phyloP scores from a whole-genome alignment of 2,113 vertebrate species.

The Ictalurus furcatus region DNA sequence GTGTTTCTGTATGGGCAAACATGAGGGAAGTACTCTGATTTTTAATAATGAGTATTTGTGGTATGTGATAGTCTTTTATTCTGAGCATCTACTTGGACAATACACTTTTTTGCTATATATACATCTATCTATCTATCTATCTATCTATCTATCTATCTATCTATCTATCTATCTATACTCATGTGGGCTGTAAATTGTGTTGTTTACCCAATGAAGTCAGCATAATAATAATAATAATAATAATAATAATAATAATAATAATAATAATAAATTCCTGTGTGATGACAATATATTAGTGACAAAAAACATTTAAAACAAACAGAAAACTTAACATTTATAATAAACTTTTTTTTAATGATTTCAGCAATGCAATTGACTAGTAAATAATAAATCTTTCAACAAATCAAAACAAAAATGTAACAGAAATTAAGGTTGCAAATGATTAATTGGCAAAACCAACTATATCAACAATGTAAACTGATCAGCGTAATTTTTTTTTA shows the following conservation, averaged over 20 bases:
- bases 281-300: background rate
- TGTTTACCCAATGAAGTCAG: background rate
- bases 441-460: background rate
- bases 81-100: background rate
- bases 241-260: background rate
- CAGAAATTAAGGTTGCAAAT: background rate
- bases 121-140: background rate
- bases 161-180: too few species aligned
- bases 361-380: background rate
- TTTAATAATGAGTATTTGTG: constrained; percentile 43
- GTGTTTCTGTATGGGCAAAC: constrained; percentile 29
- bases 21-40: constrained; percentile 34
- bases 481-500: background rate
- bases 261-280: background rate
- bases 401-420: background rate
- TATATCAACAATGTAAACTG: background rate
- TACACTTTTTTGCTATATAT: background rate
- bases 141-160: background rate
- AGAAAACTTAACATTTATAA: background rate
- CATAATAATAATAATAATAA: background rate
- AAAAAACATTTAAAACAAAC: background rate
- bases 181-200: background rate
- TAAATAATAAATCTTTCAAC: background rate
- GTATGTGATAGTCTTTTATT: constrained; percentile 10
- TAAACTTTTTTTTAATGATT: background rate